Percentiles rank a stretch among this genome's conserved stretches.
These are phyloP conservation scores for Syngnathus acus DNA, from an alignment of 2,797 vertebrate species.

Conservation along the genomic window DNA sequence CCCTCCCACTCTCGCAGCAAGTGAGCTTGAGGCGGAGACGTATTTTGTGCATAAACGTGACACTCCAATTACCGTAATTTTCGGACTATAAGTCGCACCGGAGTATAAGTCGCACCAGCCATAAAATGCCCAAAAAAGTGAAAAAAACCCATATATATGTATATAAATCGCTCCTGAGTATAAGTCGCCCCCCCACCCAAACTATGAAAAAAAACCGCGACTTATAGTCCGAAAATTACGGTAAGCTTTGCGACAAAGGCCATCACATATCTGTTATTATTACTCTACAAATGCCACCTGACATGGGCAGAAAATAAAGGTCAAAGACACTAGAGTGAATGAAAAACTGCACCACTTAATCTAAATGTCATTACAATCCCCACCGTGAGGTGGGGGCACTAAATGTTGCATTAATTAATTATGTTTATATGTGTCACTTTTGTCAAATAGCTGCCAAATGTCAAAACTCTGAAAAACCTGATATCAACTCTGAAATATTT, in stretches of 20 bases:
- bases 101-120: too few species aligned
- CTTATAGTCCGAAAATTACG: too few species aligned
- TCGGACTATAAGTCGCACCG: too few species aligned
- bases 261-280: not conserved
- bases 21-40: not conserved
- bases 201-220: too few species aligned
- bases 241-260: not conserved
- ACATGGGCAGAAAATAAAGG: conserved; percentile 1
- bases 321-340: not conserved
- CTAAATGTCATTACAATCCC: not conserved
- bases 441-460: not conserved
- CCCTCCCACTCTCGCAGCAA: not conserved
- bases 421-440: not conserved
- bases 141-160: too few species aligned
- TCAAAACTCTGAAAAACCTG: not conserved
- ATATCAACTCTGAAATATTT: not conserved
- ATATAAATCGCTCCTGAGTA: too few species aligned
- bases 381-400: not conserved
- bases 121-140: too few species aligned
- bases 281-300: not conserved
- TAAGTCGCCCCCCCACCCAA: too few species aligned
- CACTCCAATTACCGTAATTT: not conserved
- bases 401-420: not conserved
- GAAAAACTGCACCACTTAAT: not conserved
- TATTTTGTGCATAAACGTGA: not conserved